These are phyloP conservation scores for Danio rerio DNA, from an alignment of 2,113 vertebrate genomes.

Conservation along the genomic window DNA sequence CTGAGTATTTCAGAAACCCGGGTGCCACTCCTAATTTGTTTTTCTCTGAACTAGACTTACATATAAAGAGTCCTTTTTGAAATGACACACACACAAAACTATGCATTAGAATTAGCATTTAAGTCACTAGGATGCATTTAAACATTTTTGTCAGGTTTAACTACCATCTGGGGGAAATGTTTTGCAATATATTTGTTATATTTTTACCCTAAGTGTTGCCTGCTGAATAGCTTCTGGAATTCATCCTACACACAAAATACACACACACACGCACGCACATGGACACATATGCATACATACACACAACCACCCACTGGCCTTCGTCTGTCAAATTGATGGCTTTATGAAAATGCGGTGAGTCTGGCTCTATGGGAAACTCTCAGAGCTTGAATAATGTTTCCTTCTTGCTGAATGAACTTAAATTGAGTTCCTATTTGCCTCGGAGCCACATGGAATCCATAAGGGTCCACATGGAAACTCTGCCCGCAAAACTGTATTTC, in stretches of 20 bases:
- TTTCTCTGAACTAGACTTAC: too few relatives aligned
- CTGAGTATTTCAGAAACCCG: too few relatives aligned
- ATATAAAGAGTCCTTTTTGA: too few relatives aligned
- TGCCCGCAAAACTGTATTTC: background rate
- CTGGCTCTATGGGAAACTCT: constrained; percentile 9
- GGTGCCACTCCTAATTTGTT: too few relatives aligned
- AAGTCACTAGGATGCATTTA: too few relatives aligned
- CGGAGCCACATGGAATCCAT: constrained; percentile 18
- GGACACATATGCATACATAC: background rate
- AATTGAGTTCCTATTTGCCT: constrained; percentile 3
- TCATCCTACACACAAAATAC: background rate
- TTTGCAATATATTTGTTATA: too few relatives aligned
- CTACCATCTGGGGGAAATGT: too few relatives aligned
- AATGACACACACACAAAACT: too few relatives aligned
- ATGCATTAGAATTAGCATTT: too few relatives aligned
- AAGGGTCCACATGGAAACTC: background rate
- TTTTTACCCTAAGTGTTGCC: too few relatives aligned
- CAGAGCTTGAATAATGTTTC: constrained; percentile 15
- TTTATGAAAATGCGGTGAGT: constrained; percentile 12
- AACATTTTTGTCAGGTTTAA: too few relatives aligned
- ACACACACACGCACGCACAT: constrained; percentile 36
- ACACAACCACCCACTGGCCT: background rate
- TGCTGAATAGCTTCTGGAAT: too few relatives aligned
- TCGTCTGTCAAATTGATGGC: constrained; percentile 11
- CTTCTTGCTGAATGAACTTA: constrained; percentile 12